Base-by-base conservation (phyloP, 2,888 invertebrate genomes). In the Tolmerus cingulatus region DNA sequence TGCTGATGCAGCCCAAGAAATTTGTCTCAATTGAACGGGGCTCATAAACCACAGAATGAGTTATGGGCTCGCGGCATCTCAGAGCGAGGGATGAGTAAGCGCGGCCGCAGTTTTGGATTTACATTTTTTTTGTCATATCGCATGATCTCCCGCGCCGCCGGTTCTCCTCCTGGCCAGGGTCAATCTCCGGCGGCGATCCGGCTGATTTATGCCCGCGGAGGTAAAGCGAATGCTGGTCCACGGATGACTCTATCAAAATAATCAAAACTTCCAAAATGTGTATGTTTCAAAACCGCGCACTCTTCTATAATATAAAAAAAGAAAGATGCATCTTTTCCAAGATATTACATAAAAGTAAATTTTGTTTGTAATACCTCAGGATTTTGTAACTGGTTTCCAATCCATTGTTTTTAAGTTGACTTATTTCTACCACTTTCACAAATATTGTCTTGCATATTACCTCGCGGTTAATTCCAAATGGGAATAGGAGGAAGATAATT, bases 31-130 rank as follows among this genome's bases (percentile, higher is more conserved):
- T 87, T 87, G 87, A 87, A 87, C 74, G 27, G 46, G 43, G 19
- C 81, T 81, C 87, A 87, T 87, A 87, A 87, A 87, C 87, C 87
- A 87, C 87, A 81, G 40, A 57, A 87, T 87, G 87, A 87, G 43
- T 74, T 87, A 87, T 87, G 79, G 19, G 43, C 30, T 43, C 55
- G 87, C 87, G 87, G 87, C 66, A 57, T 87, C 46, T 19, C 37
- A 86, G 37, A 46, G 27, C 30, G 16, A 57, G 40, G 19, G 79
- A 78, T 87, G 74, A 79, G 81, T 81, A 78, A 86, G 57, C 78
- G 78, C 51, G 66, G 78, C 43, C 51, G 30, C 23, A 34, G 27
- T 86, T 86, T 77, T 74, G 82, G 57, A 82, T 82, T 82, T 82
- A 66, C 66, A 82, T 82, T 82, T 82, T 82, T 19, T 51, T 14